These are phyloP conservation scores for Drosophila biarmipes DNA, from an alignment of 1,140 invertebrate genomes.

Conservation along the genomic window DNA sequence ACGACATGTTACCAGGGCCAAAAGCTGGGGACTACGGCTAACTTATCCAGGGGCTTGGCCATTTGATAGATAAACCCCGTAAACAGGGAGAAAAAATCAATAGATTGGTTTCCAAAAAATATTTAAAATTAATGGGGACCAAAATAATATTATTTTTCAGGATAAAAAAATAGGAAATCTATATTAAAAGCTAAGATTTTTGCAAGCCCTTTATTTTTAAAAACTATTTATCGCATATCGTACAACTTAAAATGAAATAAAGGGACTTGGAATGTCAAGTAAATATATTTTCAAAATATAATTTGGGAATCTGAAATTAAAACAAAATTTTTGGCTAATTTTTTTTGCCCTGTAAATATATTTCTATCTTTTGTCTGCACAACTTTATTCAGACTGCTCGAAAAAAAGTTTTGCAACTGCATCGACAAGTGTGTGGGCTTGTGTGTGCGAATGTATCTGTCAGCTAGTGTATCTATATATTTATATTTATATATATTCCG, in stretches of 20 bases:
- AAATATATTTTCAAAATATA: constrained; percentile 2
- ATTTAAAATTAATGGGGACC: too few species aligned
- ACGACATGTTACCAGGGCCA: constrained; percentile 65
- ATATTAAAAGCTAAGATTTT: too few species aligned
- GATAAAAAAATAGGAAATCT: too few species aligned
- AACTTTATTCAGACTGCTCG: constrained; percentile 24
- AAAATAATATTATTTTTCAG: too few species aligned
- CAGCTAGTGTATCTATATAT: constrained; percentile 20
- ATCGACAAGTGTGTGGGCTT: constrained; percentile 16
- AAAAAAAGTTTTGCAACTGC: constrained; percentile 38
- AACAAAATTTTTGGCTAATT: neutral
- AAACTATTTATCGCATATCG: too few species aligned
- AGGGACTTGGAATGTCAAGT: neutral
- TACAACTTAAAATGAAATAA: neutral
- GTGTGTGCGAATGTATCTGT: constrained; percentile 23
- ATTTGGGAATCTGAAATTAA: neutral
- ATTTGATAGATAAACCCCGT: constrained; percentile 16
- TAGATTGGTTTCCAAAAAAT: neutral
- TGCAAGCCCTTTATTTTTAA: too few species aligned
- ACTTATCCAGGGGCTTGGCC: constrained; percentile 30
- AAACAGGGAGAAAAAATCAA: neutral
- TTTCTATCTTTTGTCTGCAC: constrained; percentile 44
- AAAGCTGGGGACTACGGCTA: neutral
- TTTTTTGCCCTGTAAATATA: constrained; percentile 11
- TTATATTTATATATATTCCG: constrained; percentile 6